Conservation (phyloP, 30 jellyfish, hydroid and myxozoan species). For the Cassiopea xamachana region DNA sequence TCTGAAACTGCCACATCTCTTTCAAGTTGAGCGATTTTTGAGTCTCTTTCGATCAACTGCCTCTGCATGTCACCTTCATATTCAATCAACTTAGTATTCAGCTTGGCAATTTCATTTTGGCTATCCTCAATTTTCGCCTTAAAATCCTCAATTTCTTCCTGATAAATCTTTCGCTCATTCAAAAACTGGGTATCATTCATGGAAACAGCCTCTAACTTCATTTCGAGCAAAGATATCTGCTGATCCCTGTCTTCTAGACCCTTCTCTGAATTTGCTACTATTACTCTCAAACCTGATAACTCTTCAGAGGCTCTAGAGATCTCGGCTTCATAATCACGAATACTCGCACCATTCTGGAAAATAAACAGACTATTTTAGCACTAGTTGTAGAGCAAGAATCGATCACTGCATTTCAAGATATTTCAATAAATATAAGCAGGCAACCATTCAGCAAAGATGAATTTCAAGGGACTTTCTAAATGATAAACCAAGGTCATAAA, state of each 20-base stretch:
- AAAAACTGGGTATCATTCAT: conserved; percentile 18
- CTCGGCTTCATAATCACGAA: conserved; percentile 48
- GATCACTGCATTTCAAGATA: too few relatives aligned
- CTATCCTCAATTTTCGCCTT: conserved; percentile 62
- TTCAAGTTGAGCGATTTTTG: conserved; percentile 67
- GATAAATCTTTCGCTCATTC: conserved; percentile 44
- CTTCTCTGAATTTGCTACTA: conserved; percentile 47
- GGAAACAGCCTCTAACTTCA: conserved; percentile 29
- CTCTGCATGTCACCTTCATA: not conserved
- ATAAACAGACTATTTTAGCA: not conserved
- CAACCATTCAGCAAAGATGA: too few relatives aligned
- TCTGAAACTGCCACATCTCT: conserved; percentile 6
- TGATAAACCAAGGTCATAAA: too few relatives aligned
- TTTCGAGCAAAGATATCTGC: conserved; percentile 29
- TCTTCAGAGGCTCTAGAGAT: conserved; percentile 58
- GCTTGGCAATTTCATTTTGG: conserved; percentile 36
- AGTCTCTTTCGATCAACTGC: conserved; percentile 47
- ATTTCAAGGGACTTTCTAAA: too few relatives aligned
- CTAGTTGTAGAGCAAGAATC: too few relatives aligned
- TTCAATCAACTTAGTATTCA: conserved; percentile 16
- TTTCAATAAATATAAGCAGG: too few relatives aligned
- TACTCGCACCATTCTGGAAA: conserved; percentile 47
- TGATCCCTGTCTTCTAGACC: conserved; percentile 18
- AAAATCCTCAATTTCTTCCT: conserved; percentile 53
- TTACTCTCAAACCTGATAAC: conserved; percentile 12